Conservation (phyloP, 1,140 invertebrate species). For the Cherax quadricarinatus region DNA sequence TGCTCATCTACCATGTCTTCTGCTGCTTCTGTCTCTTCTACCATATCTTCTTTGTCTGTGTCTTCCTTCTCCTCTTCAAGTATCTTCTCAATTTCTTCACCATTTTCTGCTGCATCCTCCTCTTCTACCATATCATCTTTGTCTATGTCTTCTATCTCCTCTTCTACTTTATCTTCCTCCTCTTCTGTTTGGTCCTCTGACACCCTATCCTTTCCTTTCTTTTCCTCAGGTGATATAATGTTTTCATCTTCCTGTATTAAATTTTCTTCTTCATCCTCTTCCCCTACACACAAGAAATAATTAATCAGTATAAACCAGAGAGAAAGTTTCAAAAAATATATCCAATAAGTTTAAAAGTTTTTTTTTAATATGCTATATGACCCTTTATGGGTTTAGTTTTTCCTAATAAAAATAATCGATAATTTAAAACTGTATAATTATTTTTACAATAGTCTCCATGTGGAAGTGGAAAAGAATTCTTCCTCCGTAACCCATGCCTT, state of each 20-base stretch:
- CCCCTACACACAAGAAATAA: neutral
- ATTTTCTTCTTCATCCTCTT: neutral
- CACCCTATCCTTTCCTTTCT: neutral
- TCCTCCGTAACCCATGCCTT: too few relatives aligned
- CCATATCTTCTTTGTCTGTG: neutral
- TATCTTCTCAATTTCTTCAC: neutral
- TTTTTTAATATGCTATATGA: too few relatives aligned
- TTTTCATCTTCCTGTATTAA: conserved; percentile 5
- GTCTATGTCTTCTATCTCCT: neutral
- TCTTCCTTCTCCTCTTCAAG: neutral
- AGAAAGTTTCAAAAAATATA: neutral
- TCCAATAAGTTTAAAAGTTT: too few relatives aligned
- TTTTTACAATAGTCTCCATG: too few relatives aligned
- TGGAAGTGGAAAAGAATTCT: too few relatives aligned
- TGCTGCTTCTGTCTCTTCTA: neutral
- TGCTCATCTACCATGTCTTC: neutral
- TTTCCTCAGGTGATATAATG: neutral
- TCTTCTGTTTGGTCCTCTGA: neutral
- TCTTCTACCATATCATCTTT: neutral
- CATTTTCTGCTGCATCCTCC: neutral
- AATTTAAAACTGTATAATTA: too few relatives aligned
- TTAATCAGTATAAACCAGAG: neutral
- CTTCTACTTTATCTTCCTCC: neutral
- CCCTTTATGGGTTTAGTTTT: neutral
- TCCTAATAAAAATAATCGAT: neutral